Evolutionary conservation across 2,888 invertebrate genomes (phyloP).

Genomic region (Podotricha telesiphe): DNA sequence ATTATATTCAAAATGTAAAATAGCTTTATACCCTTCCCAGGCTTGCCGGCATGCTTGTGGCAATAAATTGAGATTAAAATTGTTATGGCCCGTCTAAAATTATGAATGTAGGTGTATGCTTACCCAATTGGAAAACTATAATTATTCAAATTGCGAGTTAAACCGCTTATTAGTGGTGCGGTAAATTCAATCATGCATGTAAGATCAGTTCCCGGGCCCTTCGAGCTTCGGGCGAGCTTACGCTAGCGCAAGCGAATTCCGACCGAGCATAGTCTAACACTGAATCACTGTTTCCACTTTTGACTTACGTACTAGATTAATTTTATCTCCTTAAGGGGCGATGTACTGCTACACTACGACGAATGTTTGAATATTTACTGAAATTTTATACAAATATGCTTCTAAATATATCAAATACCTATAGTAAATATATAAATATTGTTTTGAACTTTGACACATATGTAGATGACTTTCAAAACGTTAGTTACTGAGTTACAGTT

Average conservation of each 20-base stretch:
- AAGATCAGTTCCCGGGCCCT: constrained; percentile 48
- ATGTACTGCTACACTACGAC: constrained; percentile 12
- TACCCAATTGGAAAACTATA: constrained; percentile 62
- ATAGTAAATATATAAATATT: too few relatives aligned
- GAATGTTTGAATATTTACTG: constrained; percentile 7
- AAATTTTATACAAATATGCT: neutral
- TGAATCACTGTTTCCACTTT: constrained; percentile 52
- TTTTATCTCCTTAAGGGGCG: constrained; percentile 38
- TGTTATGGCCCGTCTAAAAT: constrained; percentile 55
- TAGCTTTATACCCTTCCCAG: neutral
- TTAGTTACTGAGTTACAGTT: neutral
- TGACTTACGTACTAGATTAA: constrained; percentile 46
- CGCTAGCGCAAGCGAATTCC: constrained; percentile 54
- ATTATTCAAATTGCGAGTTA: constrained; percentile 66
- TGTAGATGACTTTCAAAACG: neutral
- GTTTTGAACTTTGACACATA: neutral
- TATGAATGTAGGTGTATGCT: constrained; percentile 51
- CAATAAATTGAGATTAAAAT: constrained; percentile 29
- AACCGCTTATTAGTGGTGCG: constrained; percentile 67
- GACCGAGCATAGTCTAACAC: constrained; percentile 48
- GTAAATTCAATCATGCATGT: constrained; percentile 57
- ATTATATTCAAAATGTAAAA: neutral
- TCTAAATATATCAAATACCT: neutral
- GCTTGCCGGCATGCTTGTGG: neutral
- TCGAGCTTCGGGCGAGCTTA: constrained; percentile 50